A percentile compares a stretch with the other conserved stretches of the same genome.
phyloP scores from a whole-genome alignment of 2,888 invertebrate species.

The Agelastica alni region DNA sequence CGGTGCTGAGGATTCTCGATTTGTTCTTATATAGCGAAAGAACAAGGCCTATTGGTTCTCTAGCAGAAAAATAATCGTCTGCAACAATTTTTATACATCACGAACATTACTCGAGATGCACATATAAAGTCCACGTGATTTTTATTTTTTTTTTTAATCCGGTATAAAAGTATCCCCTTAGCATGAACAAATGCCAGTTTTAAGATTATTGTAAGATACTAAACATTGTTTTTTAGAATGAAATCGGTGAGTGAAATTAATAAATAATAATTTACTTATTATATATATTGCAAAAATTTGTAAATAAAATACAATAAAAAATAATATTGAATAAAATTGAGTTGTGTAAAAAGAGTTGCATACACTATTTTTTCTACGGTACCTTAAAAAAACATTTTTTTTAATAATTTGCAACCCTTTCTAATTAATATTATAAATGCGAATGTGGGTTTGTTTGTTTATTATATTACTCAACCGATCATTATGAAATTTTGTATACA shows the following conservation, averaged over 20 bases:
- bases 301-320: no score
- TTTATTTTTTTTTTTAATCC: slow-evolving; percentile 18
- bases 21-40: slow-evolving; percentile 34
- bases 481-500: no score
- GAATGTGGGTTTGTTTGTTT: no score
- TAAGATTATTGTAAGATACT: slow-evolving; percentile 28
- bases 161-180: slow-evolving; percentile 30
- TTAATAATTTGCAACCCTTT: no score
- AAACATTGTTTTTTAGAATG: slow-evolving; percentile 29
- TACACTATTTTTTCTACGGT: no score
- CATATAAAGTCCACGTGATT: slow-evolving; percentile 23
- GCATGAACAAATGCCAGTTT: slow-evolving; percentile 29
- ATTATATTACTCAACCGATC: no score
- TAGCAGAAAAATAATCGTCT: slow-evolving; percentile 34
- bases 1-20: slow-evolving; percentile 25
- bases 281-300: no score
- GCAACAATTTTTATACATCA: slow-evolving; percentile 32
- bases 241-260: slow-evolving; percentile 27
- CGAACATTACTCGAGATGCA: slow-evolving; percentile 25
- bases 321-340: no score
- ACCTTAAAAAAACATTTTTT: no score
- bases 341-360: no score
- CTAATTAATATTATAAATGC: no score
- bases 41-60: slow-evolving; percentile 33
- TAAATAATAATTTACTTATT: no score